Conservation (phyloP, 2,113 vertebrate genomes). For the Petaurus breviceps region DNA sequence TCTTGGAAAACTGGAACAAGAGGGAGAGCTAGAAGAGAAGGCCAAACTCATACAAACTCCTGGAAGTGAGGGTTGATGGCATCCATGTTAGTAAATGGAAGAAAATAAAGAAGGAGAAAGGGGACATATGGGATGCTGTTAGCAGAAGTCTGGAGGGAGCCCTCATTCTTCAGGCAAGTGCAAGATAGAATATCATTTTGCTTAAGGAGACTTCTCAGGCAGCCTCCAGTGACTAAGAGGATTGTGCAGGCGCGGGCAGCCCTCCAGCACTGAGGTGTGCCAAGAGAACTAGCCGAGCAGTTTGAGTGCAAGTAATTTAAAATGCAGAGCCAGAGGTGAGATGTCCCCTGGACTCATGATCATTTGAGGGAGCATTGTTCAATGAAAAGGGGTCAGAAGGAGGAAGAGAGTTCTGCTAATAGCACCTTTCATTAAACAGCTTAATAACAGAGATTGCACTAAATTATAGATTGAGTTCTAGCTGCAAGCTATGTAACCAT, state of each 20-base stretch:
- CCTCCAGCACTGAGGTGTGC: conserved; percentile 71
- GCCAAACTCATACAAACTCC: conserved; percentile 24
- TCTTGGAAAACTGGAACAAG: conserved; percentile 73
- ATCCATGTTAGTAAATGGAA: conserved; percentile 43
- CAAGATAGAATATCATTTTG: conserved; percentile 66
- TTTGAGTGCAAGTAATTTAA: conserved; percentile 39
- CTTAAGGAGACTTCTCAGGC: conserved; percentile 63
- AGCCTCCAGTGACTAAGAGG: conserved; percentile 59
- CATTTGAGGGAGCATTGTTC: neutral
- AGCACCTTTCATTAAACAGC: neutral
- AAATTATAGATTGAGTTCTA: neutral
- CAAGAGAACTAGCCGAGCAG: conserved; percentile 71
- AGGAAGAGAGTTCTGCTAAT: neutral
- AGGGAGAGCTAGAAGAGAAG: conserved; percentile 51
- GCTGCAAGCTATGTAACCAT: neutral
- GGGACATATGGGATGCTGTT: conserved; percentile 3
- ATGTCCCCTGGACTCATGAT: neutral
- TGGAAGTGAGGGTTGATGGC: conserved; percentile 41
- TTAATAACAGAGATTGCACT: neutral
- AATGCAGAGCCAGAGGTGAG: neutral
- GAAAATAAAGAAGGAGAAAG: conserved; percentile 56
- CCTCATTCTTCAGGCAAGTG: conserved; percentile 37
- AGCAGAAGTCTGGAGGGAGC: conserved; percentile 29
- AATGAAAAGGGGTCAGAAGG: neutral
- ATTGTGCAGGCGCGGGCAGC: conserved; percentile 75